Percentiles rank a stretch among this genome's conserved stretches.
Evolutionary conservation across 2,113 vertebrate species (phyloP).

Genomic region (Galeopterus variegatus): DNA sequence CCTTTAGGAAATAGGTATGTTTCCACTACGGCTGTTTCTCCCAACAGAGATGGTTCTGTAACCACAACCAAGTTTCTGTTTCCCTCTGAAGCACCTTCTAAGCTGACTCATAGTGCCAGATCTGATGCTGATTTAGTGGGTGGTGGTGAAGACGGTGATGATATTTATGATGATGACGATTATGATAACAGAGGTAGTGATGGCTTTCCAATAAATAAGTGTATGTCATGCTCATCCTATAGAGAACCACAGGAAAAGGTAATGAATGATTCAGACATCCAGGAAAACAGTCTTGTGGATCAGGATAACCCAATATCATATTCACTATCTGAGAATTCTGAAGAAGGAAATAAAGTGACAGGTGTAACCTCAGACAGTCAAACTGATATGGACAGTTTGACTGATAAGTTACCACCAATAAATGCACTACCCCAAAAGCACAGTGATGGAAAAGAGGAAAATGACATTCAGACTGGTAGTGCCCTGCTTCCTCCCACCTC

Average conservation of each 20-base stretch:
- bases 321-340: slow-evolving; percentile 86
- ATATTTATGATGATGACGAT: slow-evolving; percentile 81
- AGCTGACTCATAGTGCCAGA: slow-evolving; percentile 83
- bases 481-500: slow-evolving; percentile 79
- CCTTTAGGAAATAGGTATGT: slow-evolving; percentile 85
- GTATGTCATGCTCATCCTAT: slow-evolving; percentile 92
- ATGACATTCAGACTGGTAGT: slow-evolving; percentile 86
- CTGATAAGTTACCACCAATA: slow-evolving; percentile 72
- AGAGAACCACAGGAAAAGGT: slow-evolving; percentile 90
- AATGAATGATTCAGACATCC: slow-evolving; percentile 88
- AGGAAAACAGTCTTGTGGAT: slow-evolving; percentile 88
- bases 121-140: slow-evolving; percentile 85
- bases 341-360: slow-evolving; percentile 85
- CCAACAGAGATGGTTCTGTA: slow-evolving; percentile 84
- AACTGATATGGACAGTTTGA: slow-evolving; percentile 68
- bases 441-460: slow-evolving; percentile 87
- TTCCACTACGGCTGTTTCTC: slow-evolving; percentile 89
- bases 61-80: slow-evolving; percentile 82
- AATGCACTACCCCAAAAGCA: slow-evolving; percentile 76
- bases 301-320: slow-evolving; percentile 87
- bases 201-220: slow-evolving; percentile 88
- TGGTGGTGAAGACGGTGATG: slow-evolving; percentile 80
- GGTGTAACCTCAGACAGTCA: slow-evolving; percentile 79
- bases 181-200: slow-evolving; percentile 89
- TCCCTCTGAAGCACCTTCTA: slow-evolving; percentile 86